A percentile compares a stretch with the other conserved stretches of the same genome.
These are phyloP conservation scores for Eilema depressum DNA, from an alignment of 2,888 invertebrate species.

Conservation along the genomic window DNA sequence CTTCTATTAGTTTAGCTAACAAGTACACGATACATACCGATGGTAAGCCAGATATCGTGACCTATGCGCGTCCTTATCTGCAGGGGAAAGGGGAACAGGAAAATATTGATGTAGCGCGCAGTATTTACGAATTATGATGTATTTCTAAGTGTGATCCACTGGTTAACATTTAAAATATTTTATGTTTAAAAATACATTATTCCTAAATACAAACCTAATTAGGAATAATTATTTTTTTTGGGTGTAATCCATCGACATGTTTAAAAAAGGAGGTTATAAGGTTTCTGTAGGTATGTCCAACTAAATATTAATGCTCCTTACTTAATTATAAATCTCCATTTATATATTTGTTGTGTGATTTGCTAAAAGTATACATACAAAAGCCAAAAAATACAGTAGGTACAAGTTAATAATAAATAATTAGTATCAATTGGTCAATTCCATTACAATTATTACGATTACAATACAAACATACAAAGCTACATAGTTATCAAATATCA, in stretches of 20 bases:
- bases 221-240: no score
- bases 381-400: conserved; percentile 2
- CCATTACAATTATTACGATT: conserved; percentile 25
- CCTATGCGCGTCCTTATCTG: neutral
- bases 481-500: conserved; percentile 41
- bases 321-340: no score
- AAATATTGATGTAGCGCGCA: neutral
- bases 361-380: neutral
- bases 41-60: no score
- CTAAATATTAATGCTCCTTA: no score
- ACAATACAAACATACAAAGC: conserved; percentile 32
- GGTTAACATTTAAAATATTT: no score
- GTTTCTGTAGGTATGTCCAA: neutral
- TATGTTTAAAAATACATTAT: no score
- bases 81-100: neutral
- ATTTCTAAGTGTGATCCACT: no score
- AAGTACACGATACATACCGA: no score
- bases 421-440: conserved; percentile 44
- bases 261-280: neutral
- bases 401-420: conserved; percentile 22
- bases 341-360: neutral
- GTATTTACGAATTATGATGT: neutral
- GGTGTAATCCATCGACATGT: no score
- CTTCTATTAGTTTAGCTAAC: neutral
- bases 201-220: no score